Evolutionary conservation across 2,797 vertebrate genomes (phyloP).

Genomic region (Phataginus tricuspis): DNA sequence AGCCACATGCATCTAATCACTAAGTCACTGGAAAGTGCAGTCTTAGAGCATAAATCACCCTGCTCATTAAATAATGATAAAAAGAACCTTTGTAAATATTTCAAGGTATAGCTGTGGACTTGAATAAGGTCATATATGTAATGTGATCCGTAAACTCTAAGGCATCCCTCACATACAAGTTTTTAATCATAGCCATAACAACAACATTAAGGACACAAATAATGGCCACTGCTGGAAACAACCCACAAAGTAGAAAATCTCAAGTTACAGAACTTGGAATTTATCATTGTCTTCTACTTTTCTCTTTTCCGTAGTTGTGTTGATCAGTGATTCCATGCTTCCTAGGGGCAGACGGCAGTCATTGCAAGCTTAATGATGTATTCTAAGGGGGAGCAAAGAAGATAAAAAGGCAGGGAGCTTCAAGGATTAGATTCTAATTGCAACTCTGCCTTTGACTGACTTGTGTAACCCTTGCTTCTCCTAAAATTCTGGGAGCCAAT

Average conservation of each 20-base stretch:
- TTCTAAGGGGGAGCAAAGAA: conserved; percentile 41
- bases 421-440: conserved; percentile 64
- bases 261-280: neutral
- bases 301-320: neutral
- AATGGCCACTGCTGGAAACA: neutral
- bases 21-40: neutral
- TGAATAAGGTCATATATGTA: neutral
- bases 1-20: neutral
- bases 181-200: neutral
- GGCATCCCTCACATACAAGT: neutral
- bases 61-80: neutral
- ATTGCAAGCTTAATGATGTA: conserved; percentile 50
- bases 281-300: neutral
- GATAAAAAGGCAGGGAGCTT: conserved; percentile 54
- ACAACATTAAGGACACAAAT: neutral
- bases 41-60: neutral
- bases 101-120: neutral
- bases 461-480: conserved; percentile 15
- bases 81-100: neutral
- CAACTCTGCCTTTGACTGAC: conserved; percentile 48
- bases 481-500: conserved; percentile 50
- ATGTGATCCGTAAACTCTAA: neutral
- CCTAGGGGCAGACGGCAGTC: conserved; percentile 51
- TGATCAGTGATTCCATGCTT: conserved; percentile 39
- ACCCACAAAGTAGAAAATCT: neutral